Evolutionary conservation across 2,113 vertebrate genomes (phyloP).

Genomic region (Muscicapa adusta): DNA sequence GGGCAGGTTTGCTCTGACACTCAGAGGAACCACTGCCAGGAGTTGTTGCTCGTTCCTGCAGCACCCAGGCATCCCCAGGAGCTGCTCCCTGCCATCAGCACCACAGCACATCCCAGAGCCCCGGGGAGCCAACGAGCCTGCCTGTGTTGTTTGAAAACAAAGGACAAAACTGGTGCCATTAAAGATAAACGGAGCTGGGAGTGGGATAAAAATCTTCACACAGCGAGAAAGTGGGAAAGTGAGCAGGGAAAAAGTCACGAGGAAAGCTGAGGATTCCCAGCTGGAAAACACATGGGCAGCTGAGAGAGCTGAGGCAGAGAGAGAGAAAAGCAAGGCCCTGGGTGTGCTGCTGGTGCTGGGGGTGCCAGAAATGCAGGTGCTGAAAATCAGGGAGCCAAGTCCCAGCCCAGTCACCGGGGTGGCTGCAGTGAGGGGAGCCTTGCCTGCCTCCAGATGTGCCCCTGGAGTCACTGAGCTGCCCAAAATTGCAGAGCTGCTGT

Average conservation of each 20-base stretch:
- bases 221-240: background rate
- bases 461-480: background rate
- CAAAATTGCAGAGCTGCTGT: background rate
- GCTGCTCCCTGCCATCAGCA: background rate
- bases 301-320: background rate
- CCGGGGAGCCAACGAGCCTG: rapidly evolving
- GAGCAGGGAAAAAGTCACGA: background rate
- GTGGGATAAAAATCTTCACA: background rate
- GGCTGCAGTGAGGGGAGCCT: background rate
- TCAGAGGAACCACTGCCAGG: background rate
- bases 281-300: slow-evolving; percentile 10
- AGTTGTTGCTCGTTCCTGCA: background rate
- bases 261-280: background rate
- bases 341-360: background rate
- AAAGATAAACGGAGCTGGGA: background rate
- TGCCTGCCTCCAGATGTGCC: background rate
- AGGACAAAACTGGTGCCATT: background rate
- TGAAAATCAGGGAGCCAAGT: background rate
- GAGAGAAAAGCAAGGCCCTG: background rate
- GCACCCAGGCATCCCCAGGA: background rate
- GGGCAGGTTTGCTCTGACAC: background rate
- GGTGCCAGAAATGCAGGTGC: background rate
- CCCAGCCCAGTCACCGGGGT: background rate
- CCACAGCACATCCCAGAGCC: background rate
- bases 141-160: background rate